Conservation (phyloP, 2,797 vertebrate species). For the Huso huso region DNA sequence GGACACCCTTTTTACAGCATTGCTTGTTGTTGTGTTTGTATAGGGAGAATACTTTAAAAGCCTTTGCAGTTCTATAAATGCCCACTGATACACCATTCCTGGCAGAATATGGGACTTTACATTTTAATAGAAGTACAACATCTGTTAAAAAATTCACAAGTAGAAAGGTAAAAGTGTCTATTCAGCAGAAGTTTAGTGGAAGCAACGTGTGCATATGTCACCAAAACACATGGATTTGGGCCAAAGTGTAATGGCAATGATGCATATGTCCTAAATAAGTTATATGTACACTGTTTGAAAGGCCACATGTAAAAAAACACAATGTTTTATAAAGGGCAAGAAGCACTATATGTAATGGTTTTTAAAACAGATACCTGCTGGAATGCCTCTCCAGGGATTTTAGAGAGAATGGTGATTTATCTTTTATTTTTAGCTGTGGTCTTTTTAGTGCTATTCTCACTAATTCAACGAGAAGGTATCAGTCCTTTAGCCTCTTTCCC, state of each 20-base stretch:
- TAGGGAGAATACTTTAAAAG: background rate
- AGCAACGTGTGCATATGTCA: slow-evolving; percentile 31
- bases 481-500: no score
- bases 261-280: slow-evolving; percentile 37
- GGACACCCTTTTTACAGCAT: background rate
- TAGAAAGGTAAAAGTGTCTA: slow-evolving; percentile 28
- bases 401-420: no score
- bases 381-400: no score
- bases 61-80: slow-evolving; percentile 11
- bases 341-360: background rate
- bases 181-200: slow-evolving; percentile 40
- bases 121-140: slow-evolving; percentile 22
- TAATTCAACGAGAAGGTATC: no score
- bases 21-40: background rate
- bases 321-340: slow-evolving; percentile 11
- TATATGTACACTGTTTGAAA: slow-evolving; percentile 23
- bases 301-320: background rate
- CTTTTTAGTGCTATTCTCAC: no score
- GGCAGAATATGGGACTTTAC: slow-evolving; percentile 17
- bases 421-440: no score
- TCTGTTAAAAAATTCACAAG: slow-evolving; percentile 43
- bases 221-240: slow-evolving; percentile 15
- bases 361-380: no score
- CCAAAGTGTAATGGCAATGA: slow-evolving; percentile 23
- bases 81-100: background rate